These are phyloP conservation scores for Mallotus villosus DNA, from an alignment of 2,797 vertebrate species.

Conservation along the genomic window DNA sequence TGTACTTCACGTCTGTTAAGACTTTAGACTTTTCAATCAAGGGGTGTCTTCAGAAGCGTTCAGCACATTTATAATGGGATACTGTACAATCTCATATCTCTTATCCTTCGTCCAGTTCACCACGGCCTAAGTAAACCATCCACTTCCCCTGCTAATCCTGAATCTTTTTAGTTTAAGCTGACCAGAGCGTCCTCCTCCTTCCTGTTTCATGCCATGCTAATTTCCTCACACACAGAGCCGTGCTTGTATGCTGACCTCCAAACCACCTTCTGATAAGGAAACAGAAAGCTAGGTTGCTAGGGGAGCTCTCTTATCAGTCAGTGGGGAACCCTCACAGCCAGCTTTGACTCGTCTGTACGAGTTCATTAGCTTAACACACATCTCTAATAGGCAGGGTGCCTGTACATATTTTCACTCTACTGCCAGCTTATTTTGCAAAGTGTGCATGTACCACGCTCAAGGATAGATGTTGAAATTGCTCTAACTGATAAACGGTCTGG, in stretches of 20 bases:
- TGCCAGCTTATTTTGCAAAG: not conserved
- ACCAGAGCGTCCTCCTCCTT: not conserved
- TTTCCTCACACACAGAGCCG: not conserved
- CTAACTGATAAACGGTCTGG: not conserved
- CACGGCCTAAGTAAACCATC: not conserved
- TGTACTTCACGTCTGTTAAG: no score
- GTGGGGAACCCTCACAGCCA: not conserved
- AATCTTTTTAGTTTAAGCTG: not conserved
- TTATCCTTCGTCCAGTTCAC: not conserved
- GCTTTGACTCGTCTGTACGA: not conserved
- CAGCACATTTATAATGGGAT: not conserved
- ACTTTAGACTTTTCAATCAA: not conserved
- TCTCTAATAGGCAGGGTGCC: slow-evolving; percentile 6
- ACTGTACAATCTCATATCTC: not conserved
- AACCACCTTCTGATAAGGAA: slow-evolving; percentile 15
- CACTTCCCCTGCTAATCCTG: not conserved
- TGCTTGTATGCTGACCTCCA: slow-evolving; percentile 11
- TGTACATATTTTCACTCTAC: slow-evolving; percentile 10
- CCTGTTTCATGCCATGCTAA: not conserved
- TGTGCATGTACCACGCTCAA: not conserved
- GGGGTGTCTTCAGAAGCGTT: not conserved
- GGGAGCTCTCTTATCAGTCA: not conserved
- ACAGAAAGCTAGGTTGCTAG: slow-evolving; percentile 3
- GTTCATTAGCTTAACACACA: slow-evolving; percentile 27
- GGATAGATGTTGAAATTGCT: not conserved